Percentiles rank a stretch among this genome's conserved stretches.
These are phyloP conservation scores for Metacarcinus magister DNA, from an alignment of 2,888 invertebrate genomes.

Conservation along the genomic window DNA sequence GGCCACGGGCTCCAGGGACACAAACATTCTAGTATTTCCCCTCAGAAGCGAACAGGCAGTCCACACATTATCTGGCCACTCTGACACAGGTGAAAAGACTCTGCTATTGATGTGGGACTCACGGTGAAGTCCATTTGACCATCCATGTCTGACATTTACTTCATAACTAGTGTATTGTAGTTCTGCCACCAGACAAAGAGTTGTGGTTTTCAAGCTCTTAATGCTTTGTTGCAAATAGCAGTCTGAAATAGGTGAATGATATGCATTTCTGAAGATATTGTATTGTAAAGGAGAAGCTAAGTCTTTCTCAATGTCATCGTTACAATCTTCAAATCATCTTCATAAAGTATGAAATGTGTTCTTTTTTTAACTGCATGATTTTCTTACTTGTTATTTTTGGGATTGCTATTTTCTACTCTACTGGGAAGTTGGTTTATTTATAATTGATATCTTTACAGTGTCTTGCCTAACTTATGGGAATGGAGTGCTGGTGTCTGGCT, in stretches of 20 bases:
- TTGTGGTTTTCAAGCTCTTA: not conserved
- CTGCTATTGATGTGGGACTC: not conserved
- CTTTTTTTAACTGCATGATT: not conserved
- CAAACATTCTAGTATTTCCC: slow-evolving; percentile 91
- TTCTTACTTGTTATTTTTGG: not conserved
- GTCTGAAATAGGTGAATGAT: not conserved
- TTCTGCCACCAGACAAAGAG: not conserved
- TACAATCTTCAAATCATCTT: not conserved
- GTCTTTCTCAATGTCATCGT: not conserved
- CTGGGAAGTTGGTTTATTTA: slow-evolving; percentile 84
- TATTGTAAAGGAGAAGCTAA: not conserved
- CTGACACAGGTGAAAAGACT: slow-evolving; percentile 88
- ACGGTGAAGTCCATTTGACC: not conserved
- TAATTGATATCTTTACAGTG: slow-evolving; percentile 83
- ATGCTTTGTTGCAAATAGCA: not conserved
- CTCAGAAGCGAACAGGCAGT: slow-evolving; percentile 89
- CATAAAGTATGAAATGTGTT: not conserved
- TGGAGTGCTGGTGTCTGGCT: slow-evolving; percentile 90
- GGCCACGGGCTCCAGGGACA: slow-evolving; percentile 95
- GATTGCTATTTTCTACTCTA: not conserved
- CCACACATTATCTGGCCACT: slow-evolving; percentile 91
- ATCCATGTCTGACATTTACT: not conserved
- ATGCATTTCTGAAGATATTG: not conserved
- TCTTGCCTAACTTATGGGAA: slow-evolving; percentile 83
- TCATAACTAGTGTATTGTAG: not conserved